These are phyloP conservation scores for Galerucella pusilla DNA, from an alignment of 2,888 invertebrate species.

Conservation along the genomic window DNA sequence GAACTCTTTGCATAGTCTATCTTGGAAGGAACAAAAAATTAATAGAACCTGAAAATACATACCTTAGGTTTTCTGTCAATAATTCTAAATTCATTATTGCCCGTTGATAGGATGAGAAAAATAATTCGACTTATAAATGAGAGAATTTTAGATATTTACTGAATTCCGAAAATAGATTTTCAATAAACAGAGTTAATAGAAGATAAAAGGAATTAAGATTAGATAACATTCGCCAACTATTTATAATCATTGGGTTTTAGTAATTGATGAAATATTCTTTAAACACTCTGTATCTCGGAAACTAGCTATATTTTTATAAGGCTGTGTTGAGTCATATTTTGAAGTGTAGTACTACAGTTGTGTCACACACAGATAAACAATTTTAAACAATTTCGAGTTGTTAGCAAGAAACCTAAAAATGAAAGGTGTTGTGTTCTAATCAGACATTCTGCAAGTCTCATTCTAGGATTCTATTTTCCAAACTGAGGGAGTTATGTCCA, in stretches of 20 bases:
- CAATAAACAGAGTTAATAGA: not conserved
- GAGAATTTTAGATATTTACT: not conserved
- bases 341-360: too few relatives aligned
- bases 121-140: not conserved
- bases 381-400: too few relatives aligned
- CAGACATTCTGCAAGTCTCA: too few relatives aligned
- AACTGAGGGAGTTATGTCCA: too few relatives aligned
- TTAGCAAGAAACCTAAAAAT: too few relatives aligned
- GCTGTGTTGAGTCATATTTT: too few relatives aligned
- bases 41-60: not conserved
- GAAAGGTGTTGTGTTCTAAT: too few relatives aligned
- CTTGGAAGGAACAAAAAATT: too few relatives aligned
- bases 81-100: not conserved
- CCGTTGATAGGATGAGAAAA: not conserved
- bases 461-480: too few relatives aligned
- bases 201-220: not conserved
- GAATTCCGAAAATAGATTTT: not conserved
- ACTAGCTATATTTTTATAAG: too few relatives aligned
- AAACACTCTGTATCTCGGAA: not conserved
- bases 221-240: not conserved
- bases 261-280: not conserved
- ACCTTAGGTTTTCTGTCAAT: not conserved
- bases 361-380: too few relatives aligned
- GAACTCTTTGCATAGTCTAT: too few relatives aligned
- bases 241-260: not conserved